Evolutionary conservation across 1,140 invertebrate genomes (phyloP), one percentile per base, ranked within the genome.

Genomic region (Euglossa dilemma): DNA sequence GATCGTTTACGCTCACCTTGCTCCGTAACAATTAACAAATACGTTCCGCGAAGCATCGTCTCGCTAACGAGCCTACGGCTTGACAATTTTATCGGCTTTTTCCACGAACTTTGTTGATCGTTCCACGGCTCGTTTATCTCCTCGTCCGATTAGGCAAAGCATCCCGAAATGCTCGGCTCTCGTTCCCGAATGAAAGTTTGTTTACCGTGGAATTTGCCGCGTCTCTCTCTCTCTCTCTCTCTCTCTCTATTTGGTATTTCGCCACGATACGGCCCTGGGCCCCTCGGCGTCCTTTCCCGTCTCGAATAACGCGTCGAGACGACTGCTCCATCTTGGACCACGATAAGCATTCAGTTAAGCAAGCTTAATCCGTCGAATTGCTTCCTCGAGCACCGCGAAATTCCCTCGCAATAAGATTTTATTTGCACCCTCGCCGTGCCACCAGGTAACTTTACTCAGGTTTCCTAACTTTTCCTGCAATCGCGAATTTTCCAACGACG

Each of bases 1-100:
- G 36, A 66, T 67, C 25, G 57, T 64, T 73, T 25, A 45, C 28
- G 47, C 45, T 47, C 28, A 25, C 28, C 57, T 72, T 16, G 23
- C 28, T 14, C 47, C 52, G 56, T 78, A n/a, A 45, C n/a, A 67
- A 67, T 76, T 43, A 36, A 47, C 63, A 54, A 82, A 57, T 52
- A 23, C 14, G 36, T 75, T 61, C 28, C 36, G 23, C 20, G 50
- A 74, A 18, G 11, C 70, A 14, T n/a, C 18, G 45, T 67, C 23
- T 18, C 28, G 6, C 54, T 80, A 80, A 74, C 28, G 9, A 45
- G 2, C 16, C n/a, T 18, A 6, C 18, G 56, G 25, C 56, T 56
- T n/a, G n/a, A 16, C 69, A 59, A n/a, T 50, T 36, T 80, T 43
- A 72, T 18, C 43, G 16, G 8, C 20, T 52, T 64, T 43, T 59